Percentiles rank a stretch among this genome's conserved stretches.
These are phyloP conservation scores for Alethe diademata DNA, from an alignment of 2,113 vertebrate genomes.

Conservation along the genomic window DNA sequence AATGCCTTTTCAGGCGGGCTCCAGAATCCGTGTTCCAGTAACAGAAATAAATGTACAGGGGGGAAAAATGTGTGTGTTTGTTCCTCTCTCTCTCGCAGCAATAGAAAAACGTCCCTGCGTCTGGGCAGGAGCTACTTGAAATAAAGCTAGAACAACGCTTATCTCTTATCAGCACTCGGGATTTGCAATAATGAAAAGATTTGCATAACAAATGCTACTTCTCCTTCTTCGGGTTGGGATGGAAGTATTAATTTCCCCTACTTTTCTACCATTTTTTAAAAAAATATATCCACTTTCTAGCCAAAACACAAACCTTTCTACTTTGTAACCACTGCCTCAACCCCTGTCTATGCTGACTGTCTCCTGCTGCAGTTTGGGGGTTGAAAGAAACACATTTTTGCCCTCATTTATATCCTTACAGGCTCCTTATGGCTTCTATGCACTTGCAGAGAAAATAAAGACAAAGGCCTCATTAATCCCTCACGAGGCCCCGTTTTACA, in stretches of 20 bases:
- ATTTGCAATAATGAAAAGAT: constrained; percentile 70
- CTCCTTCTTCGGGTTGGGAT: constrained; percentile 49
- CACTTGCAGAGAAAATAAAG: background rate
- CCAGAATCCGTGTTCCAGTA: constrained; percentile 51
- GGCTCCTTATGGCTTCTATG: background rate
- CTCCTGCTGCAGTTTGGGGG: background rate
- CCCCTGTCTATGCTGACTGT: background rate
- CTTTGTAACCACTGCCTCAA: background rate
- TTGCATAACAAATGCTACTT: constrained; percentile 72
- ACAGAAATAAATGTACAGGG: constrained; percentile 44
- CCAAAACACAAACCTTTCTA: background rate
- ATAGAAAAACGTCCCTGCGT: background rate
- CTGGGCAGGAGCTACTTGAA: constrained; percentile 52
- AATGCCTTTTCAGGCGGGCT: constrained; percentile 62
- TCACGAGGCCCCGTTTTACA: background rate
- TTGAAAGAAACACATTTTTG: background rate
- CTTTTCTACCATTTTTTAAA: background rate
- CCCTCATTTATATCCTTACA: background rate
- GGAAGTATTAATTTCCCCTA: constrained; percentile 69
- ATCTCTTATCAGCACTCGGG: constrained; percentile 70
- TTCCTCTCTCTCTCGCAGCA: constrained; percentile 8
- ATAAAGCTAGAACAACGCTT: constrained; percentile 65
- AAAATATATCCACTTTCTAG: background rate
- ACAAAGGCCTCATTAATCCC: background rate
- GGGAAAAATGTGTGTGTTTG: constrained; percentile 31